phyloP scores from a whole-genome alignment of 1,140 invertebrate genomes.

The Paraescarpia echinospica region DNA sequence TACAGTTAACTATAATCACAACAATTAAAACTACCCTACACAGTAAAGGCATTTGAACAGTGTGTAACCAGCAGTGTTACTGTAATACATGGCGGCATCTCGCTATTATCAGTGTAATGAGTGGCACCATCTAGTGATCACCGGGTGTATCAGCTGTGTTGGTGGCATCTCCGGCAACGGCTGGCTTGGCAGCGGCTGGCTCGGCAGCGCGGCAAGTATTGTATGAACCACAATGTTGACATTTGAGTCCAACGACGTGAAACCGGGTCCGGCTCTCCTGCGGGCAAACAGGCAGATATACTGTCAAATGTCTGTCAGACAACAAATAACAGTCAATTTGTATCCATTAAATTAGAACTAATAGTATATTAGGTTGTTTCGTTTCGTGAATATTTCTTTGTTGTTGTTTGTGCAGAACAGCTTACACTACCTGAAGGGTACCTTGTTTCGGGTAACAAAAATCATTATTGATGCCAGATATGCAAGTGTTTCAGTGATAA shows the following conservation, averaged over 20 bases:
- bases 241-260: constrained; percentile 83
- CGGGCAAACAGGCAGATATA: constrained; percentile 33
- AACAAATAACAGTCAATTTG: no score
- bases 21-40: no score
- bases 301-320: constrained; percentile 13
- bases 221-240: constrained; percentile 79
- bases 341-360: no score
- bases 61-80: no score
- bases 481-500: no score
- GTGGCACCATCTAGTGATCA: not conserved
- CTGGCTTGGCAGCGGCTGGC: not conserved
- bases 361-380: not conserved
- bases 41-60: not conserved
- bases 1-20: no score
- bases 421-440: not conserved
- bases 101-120: not conserved
- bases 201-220: constrained; percentile 65
- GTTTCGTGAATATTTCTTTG: not conserved
- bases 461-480: not conserved
- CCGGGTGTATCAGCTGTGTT: not conserved
- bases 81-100: no score
- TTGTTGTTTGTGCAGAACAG: no score
- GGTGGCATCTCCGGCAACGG: not conserved
- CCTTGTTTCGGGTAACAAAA: not conserved
- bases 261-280: constrained; percentile 79